Evolutionary conservation across 2,888 invertebrate genomes (phyloP), one percentile per base, ranked within the genome.

Genomic region (Aethes cnicana): DNA sequence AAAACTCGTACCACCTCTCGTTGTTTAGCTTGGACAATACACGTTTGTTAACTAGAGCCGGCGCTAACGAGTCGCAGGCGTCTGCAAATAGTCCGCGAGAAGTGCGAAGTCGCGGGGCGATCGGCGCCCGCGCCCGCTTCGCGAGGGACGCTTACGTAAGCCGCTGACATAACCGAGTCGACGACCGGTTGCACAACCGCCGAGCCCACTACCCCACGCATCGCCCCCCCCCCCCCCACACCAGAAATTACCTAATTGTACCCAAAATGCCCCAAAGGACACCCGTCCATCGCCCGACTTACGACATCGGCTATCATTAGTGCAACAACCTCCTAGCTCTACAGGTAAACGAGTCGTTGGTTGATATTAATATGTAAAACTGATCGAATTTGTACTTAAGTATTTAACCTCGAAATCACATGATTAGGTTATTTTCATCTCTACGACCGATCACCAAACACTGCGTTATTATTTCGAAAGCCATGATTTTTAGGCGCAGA

Each of bases 121-220:
- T 73, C 77, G 82, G 78, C 75, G 79, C 74, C 74, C 76, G 82
- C 71, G 69, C 78, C 83, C 83, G 73, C 82, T 78, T 82, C 82
- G 84, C 87, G 85, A 86, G 84, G 83, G 82, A 81, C 74, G 78
- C 74, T 89, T 88, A 89, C 87, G 88, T 87, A 89, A 89, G 73
- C 72, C 68, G 72, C 85, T 88, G 89, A 89, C 86, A 89, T 89
- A 89, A 89, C 81, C 84, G 77, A 86, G 88, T 88, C 88, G 87
- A 84, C 85, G 88, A 88, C 89, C 88, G 87, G 77, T 89, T 88
- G 86, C 86, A 87, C 84, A 89, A 89, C 64, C 65, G 70, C 76
- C 80, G 70, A 83, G 83, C 84, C 83, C 76, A 77, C 86, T 85
- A 85, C 87, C 88, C 88, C 81, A 81, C 82, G 75, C 80, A 77